Conservation (phyloP, 2,113 vertebrate species). For the Antechinus flavipes region DNA sequence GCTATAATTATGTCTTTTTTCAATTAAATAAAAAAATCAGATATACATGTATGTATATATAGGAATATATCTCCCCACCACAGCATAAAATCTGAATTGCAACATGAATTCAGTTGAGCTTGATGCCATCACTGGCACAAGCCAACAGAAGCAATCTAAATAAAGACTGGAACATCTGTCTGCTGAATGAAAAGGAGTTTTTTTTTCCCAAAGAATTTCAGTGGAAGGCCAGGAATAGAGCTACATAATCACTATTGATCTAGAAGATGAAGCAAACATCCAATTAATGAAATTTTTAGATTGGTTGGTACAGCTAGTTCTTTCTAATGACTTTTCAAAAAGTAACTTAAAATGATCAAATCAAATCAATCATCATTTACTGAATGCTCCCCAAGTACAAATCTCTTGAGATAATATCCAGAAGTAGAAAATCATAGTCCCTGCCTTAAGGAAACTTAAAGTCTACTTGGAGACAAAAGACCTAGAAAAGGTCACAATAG, state of each 20-base stretch:
- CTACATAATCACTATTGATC: slow-evolving; percentile 3
- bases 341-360: not conserved
- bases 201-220: not conserved
- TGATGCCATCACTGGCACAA: not conserved
- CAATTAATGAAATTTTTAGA: slow-evolving; percentile 1
- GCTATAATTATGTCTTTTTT: not conserved
- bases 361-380: slow-evolving; percentile 6
- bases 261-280: not conserved
- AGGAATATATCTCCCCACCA: not conserved
- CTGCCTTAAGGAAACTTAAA: not conserved
- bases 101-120: not conserved
- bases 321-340: not conserved
- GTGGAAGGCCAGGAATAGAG: not conserved
- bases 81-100: not conserved
- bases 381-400: not conserved
- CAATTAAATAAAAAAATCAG: not conserved
- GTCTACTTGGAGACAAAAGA: not conserved
- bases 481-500: not conserved
- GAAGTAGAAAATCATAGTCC: not conserved
- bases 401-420: slow-evolving; percentile 10
- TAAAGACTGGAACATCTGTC: not conserved
- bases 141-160: not conserved
- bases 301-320: not conserved
- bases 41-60: not conserved
- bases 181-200: not conserved